Conservation (phyloP, 1,140 invertebrate species). For the Leguminivora glycinivorella region DNA sequence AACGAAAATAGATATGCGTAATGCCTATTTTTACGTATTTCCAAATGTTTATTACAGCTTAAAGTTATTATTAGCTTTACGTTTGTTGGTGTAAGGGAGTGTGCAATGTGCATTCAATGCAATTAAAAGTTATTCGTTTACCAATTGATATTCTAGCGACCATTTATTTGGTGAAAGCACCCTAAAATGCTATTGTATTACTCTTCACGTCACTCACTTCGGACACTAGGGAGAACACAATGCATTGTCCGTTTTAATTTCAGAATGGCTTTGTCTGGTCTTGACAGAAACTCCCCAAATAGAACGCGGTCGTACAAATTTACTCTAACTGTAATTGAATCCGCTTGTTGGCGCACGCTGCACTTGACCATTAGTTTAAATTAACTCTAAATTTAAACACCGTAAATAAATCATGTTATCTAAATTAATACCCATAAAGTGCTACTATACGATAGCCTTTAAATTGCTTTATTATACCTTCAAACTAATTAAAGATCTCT, state of each 20-base stretch:
- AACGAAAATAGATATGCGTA: background rate
- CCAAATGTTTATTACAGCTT: background rate
- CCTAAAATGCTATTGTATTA: slow-evolving; percentile 60
- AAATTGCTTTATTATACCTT: slow-evolving; percentile 53
- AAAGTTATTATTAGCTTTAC: background rate
- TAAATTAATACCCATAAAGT: slow-evolving; percentile 46
- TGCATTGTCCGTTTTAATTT: slow-evolving; percentile 54
- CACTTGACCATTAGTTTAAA: slow-evolving; percentile 27
- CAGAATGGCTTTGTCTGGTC: slow-evolving; percentile 50
- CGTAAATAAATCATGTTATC: slow-evolving; percentile 42
- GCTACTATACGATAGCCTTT: slow-evolving; percentile 43
- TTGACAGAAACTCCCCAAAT: slow-evolving; percentile 19
- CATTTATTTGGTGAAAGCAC: slow-evolving; percentile 64
- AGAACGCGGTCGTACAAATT: slow-evolving; percentile 14
- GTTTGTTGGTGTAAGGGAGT: slow-evolving; percentile 36
- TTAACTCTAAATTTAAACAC: slow-evolving; percentile 19
- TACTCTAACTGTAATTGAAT: slow-evolving; percentile 22
- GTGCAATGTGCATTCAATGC: slow-evolving; percentile 53
- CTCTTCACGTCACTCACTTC: slow-evolving; percentile 60
- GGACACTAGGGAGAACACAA: slow-evolving; percentile 54
- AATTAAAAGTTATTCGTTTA: slow-evolving; percentile 60
- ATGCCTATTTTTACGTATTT: slow-evolving; percentile 7
- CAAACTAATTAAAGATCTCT: slow-evolving; percentile 56
- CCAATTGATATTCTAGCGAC: slow-evolving; percentile 46
- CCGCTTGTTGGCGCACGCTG: slow-evolving; percentile 1